These are phyloP conservation scores for Perca fluviatilis DNA, from an alignment of 2,113 vertebrate genomes.

Conservation along the genomic window DNA sequence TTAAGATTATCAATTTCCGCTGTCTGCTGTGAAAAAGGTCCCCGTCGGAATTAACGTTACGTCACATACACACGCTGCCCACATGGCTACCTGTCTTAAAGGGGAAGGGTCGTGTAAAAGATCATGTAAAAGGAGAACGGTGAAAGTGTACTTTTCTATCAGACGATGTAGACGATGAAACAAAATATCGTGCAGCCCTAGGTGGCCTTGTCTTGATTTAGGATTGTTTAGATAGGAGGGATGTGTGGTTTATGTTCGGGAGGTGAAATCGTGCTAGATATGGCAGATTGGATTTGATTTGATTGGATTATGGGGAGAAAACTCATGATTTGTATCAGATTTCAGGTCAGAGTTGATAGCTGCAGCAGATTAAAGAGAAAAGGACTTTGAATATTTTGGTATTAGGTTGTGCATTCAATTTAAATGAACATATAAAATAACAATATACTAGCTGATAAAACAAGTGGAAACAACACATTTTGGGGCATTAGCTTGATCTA, in stretches of 20 bases:
- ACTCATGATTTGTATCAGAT: not conserved
- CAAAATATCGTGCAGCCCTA: no score
- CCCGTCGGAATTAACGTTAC: no score
- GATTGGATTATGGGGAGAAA: not conserved
- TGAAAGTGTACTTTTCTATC: no score
- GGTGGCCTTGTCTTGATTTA: not conserved
- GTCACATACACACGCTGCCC: no score
- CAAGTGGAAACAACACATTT: not conserved
- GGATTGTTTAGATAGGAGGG: not conserved
- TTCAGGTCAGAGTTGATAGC: not conserved
- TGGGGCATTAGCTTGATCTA: not conserved
- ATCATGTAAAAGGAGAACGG: no score
- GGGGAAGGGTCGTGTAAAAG: no score
- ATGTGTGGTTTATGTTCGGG: conserved; percentile 22
- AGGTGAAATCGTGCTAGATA: not conserved
- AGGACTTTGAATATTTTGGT: not conserved
- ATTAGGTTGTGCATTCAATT: not conserved
- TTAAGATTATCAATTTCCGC: no score
- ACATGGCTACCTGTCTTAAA: no score
- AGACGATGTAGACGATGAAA: no score
- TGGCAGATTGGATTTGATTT: not conserved
- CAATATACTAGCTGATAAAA: no score
- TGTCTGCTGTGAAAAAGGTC: no score
- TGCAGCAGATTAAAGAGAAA: not conserved
- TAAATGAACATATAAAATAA: not conserved